Percentiles rank a stretch among this genome's conserved stretches.
Conservation (phyloP, 2,888 invertebrate genomes). For the Cataglyphis cursor region DNA sequence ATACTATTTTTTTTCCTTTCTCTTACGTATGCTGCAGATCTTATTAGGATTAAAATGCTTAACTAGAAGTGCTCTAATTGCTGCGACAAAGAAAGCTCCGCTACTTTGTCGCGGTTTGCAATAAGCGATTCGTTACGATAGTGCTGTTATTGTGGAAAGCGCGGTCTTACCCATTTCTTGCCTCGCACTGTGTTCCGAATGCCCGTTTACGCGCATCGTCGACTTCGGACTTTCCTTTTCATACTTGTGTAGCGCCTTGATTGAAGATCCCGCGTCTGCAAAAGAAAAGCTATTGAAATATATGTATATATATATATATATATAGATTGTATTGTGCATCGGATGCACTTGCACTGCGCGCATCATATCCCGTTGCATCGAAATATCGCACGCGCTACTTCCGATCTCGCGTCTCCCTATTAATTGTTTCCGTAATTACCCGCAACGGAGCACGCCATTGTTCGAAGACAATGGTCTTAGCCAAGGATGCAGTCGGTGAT, state of each 20-base stretch:
- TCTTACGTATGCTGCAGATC: not conserved
- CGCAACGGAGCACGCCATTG: constrained; percentile 25
- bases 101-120: constrained; percentile 21
- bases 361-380: not conserved
- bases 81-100: not conserved
- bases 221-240: constrained; percentile 80
- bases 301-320: not conserved
- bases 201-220: constrained; percentile 85
- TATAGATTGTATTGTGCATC: not conserved
- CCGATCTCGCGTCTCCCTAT: constrained; percentile 33
- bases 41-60: not conserved
- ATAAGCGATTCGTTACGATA: constrained; percentile 34
- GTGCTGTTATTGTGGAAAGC: not conserved
- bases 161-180: constrained; percentile 83
- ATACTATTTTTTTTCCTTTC: not conserved
- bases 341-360: not conserved
- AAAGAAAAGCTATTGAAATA: constrained; percentile 11
- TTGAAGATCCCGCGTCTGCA: constrained; percentile 60
- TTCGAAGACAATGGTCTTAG: constrained; percentile 32
- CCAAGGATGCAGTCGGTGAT: not conserved
- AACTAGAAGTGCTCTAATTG: constrained; percentile 20
- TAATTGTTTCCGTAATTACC: constrained; percentile 35
- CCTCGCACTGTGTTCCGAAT: constrained; percentile 80
- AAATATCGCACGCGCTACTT: constrained; percentile 24
- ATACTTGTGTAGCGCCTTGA: constrained; percentile 72